phyloP scores from a whole-genome alignment of 1,140 invertebrate genomes.

The Drosophila trapezifrons region DNA sequence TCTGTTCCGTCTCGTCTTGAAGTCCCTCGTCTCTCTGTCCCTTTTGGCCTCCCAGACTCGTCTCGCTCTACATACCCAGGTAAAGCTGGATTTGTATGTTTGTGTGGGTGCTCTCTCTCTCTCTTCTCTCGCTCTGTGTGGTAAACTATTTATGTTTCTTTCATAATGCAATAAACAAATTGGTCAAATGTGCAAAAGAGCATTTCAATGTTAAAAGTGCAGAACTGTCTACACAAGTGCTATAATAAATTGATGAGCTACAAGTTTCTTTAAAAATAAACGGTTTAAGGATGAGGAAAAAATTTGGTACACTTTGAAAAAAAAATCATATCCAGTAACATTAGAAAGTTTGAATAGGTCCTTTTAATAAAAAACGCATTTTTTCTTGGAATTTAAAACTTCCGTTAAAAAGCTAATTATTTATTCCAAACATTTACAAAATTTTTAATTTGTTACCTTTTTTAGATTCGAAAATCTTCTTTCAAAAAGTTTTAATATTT shows the following conservation, averaged over 20 bases:
- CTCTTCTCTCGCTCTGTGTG: slow-evolving; percentile 3
- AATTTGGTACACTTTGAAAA: background rate
- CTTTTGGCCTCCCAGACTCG: slow-evolving; percentile 41
- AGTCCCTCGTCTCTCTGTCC: slow-evolving; percentile 7
- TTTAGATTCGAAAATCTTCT: no score
- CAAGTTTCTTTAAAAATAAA: slow-evolving; percentile 5
- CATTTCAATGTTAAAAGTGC: background rate
- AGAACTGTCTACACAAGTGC: background rate
- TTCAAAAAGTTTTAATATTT: no score
- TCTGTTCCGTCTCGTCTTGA: slow-evolving; percentile 43
- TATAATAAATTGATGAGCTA: background rate
- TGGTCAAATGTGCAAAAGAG: slow-evolving; percentile 12
- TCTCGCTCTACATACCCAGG: slow-evolving; percentile 33
- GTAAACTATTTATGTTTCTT: slow-evolving; percentile 34
- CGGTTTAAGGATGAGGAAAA: background rate
- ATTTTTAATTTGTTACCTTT: no score
- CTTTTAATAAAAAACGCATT: no score
- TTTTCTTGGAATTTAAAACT: no score
- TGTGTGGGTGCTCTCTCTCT: slow-evolving; percentile 9
- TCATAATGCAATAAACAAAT: slow-evolving; percentile 33
- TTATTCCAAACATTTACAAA: no score
- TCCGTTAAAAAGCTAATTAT: no score
- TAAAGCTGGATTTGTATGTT: slow-evolving; percentile 16
- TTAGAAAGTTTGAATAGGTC: no score
- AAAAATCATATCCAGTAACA: background rate